Evolutionary conservation across 2,113 vertebrate genomes (phyloP).

Genomic region (Salvelinus fontinalis): DNA sequence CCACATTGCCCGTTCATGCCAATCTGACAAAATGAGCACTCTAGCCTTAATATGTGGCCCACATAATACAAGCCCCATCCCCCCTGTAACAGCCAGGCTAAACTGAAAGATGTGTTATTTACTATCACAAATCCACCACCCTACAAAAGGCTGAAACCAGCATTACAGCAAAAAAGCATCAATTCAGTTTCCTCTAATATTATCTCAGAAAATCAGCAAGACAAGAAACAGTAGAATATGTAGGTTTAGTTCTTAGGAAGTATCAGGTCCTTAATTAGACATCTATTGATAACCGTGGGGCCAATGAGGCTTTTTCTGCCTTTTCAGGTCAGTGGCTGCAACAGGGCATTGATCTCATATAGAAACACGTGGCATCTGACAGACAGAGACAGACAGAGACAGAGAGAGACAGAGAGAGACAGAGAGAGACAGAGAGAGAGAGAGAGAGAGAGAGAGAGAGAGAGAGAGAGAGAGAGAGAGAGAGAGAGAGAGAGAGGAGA

Average conservation of each 20-base stretch:
- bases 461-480: too few relatives aligned
- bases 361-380: constrained; percentile 46
- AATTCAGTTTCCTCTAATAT: neutral
- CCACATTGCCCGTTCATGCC: neutral
- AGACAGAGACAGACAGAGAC: neutral
- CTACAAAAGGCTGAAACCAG: neutral
- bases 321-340: constrained; percentile 71
- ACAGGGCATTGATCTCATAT: constrained; percentile 64
- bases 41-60: neutral
- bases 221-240: constrained; percentile 42
- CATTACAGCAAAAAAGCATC: too few relatives aligned
- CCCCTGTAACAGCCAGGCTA: neutral
- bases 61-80: neutral
- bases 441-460: neutral
- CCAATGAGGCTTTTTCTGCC: constrained; percentile 48
- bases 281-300: constrained; percentile 62
- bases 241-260: constrained; percentile 30
- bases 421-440: constrained; percentile 39
- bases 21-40: neutral
- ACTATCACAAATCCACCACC: neutral
- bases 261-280: constrained; percentile 63
- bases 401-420: neutral
- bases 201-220: constrained; percentile 32
- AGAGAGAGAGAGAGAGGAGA: too few relatives aligned
- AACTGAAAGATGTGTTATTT: neutral